phyloP scores from a whole-genome alignment of 2,888 invertebrate genomes.

The Isoperla grammatica region DNA sequence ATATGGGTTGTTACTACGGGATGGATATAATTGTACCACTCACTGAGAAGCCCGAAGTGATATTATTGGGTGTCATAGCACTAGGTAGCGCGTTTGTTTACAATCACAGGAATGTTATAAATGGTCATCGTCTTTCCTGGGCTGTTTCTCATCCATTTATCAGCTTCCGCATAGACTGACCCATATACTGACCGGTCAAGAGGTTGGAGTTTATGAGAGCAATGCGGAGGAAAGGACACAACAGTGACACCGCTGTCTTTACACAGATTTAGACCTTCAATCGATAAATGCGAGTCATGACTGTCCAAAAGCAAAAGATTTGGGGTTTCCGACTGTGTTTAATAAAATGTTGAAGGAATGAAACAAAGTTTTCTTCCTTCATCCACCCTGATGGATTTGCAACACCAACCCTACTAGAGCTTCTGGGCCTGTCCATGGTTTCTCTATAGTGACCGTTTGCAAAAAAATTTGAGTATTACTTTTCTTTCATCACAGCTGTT shows the following conservation, averaged over 20 bases:
- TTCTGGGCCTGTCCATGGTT: too few relatives aligned
- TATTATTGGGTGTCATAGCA: conserved; percentile 31
- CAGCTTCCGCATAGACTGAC: conserved; percentile 35
- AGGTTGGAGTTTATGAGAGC: conserved; percentile 42
- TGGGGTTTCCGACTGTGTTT: conserved; percentile 27
- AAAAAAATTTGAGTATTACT: too few relatives aligned
- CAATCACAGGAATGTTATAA: conserved; percentile 19
- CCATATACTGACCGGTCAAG: conserved; percentile 41
- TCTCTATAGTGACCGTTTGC: too few relatives aligned
- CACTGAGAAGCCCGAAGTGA: too few relatives aligned
- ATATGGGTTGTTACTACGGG: too few relatives aligned
- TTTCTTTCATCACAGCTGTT: too few relatives aligned
- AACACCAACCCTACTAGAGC: conserved; percentile 36
- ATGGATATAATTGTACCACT: too few relatives aligned
- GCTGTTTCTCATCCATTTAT: conserved; percentile 28
- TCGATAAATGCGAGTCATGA: conserved; percentile 38
- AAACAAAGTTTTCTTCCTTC: conserved; percentile 34
- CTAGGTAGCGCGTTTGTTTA: conserved; percentile 10
- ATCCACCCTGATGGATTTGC: conserved; percentile 37
- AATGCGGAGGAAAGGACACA: conserved; percentile 42
- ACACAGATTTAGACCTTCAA: conserved; percentile 35
- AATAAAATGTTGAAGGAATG: conserved; percentile 29
- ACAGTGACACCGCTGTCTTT: conserved; percentile 40
- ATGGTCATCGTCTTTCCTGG: conserved; percentile 31
- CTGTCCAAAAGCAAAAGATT: conserved; percentile 38